Evolutionary conservation across 2,113 vertebrate species (phyloP).

Genomic region (Callipepla californica): DNA sequence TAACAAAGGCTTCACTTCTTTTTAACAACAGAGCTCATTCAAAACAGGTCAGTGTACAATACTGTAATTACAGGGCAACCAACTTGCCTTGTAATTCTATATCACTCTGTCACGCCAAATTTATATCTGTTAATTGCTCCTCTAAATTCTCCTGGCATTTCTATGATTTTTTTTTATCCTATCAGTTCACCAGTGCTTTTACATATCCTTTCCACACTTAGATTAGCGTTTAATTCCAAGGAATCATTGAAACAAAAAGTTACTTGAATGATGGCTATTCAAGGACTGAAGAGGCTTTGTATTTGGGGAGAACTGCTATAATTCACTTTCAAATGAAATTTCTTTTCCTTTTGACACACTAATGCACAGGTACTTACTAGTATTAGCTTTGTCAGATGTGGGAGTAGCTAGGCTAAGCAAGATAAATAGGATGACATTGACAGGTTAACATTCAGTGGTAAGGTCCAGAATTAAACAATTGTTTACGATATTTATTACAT

Average conservation of each 20-base stretch:
- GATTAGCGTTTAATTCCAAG: slow-evolving; percentile 48
- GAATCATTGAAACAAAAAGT: slow-evolving; percentile 6
- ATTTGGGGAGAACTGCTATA: slow-evolving; percentile 28
- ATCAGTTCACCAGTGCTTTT: slow-evolving; percentile 47
- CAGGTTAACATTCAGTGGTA: not conserved
- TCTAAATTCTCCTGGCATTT: not conserved
- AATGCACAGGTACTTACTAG: not conserved
- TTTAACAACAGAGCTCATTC: not conserved
- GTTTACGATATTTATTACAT: not conserved
- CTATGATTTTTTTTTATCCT: slow-evolving; percentile 37
- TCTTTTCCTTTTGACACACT: slow-evolving; percentile 10
- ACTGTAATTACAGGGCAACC: not conserved
- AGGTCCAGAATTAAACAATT: not conserved
- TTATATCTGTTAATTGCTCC: not conserved
- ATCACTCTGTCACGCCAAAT: slow-evolving; percentile 4
- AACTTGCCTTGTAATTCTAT: not conserved
- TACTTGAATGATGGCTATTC: slow-evolving; percentile 1
- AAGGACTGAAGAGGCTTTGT: slow-evolving; percentile 1
- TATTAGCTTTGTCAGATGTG: not conserved
- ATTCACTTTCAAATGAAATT: not conserved
- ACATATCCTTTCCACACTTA: slow-evolving; percentile 36
- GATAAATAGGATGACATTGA: not conserved
- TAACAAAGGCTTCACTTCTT: not conserved
- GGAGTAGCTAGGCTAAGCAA: not conserved
- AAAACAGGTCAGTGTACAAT: not conserved